phyloP scores from a whole-genome alignment of 2,113 vertebrate species.

The Callopanchax toddi region DNA sequence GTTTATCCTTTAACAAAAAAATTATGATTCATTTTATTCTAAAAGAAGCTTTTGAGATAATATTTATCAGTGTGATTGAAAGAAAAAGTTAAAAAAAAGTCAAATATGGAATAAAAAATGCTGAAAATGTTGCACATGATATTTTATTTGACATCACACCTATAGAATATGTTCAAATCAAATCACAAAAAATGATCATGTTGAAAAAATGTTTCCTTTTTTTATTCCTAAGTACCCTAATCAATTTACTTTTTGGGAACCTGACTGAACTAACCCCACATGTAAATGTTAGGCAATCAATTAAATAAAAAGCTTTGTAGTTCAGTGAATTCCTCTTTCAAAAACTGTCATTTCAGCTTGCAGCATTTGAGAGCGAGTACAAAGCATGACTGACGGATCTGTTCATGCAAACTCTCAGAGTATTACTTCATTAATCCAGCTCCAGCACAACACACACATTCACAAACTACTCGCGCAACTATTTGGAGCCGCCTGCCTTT shows the following conservation, averaged over 20 bases:
- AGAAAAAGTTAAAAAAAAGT: no score
- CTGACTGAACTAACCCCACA: no score
- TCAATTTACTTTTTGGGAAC: no score
- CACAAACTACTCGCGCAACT: conserved; percentile 43
- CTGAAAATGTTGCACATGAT: no score
- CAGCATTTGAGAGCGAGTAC: conserved; percentile 11
- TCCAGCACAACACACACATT: conserved; percentile 7
- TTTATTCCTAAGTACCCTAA: no score
- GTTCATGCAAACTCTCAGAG: conserved; percentile 22
- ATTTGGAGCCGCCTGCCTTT: conserved; percentile 49
- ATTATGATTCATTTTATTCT: neutral
- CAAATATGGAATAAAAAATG: neutral
- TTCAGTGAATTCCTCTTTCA: neutral
- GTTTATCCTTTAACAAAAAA: conserved; percentile 6
- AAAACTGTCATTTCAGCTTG: conserved; percentile 9
- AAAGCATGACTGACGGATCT: conserved; percentile 22
- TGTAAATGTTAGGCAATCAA: no score
- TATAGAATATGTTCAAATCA: no score
- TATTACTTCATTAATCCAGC: conserved; percentile 36
- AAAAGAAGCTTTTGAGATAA: neutral
- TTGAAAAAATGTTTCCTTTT: no score
- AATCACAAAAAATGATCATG: no score
- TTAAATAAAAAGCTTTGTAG: no score
- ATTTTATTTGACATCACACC: no score
- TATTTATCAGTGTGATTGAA: neutral